Percentiles rank a stretch among this genome's conserved stretches.
phyloP scores from a whole-genome alignment of 2,888 invertebrate genomes.

The Plusia festucae region DNA sequence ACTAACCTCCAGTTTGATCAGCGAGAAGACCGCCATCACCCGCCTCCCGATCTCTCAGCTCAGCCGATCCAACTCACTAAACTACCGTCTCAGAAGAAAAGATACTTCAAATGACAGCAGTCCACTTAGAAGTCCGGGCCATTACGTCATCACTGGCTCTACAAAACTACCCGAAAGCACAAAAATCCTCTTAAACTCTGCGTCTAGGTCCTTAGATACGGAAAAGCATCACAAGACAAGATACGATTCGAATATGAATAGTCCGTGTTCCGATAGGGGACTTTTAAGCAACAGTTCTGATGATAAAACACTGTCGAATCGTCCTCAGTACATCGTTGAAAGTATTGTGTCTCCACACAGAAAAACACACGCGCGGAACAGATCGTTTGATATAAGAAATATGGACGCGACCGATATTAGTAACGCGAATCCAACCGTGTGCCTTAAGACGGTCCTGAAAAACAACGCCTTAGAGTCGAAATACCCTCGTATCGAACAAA shows the following conservation, averaged over 20 bases:
- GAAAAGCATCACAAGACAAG: slow-evolving; percentile 71
- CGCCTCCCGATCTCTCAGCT: slow-evolving; percentile 84
- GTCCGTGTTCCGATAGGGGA: slow-evolving; percentile 79
- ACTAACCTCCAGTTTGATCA: slow-evolving; percentile 82
- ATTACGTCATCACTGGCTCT: slow-evolving; percentile 86
- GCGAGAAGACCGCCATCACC: slow-evolving; percentile 83
- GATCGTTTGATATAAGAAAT: slow-evolving; percentile 86
- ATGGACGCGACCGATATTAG: slow-evolving; percentile 77
- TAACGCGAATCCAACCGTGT: slow-evolving; percentile 77
- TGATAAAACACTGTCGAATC: slow-evolving; percentile 83
- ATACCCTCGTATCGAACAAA: slow-evolving; percentile 82
- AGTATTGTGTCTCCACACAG: slow-evolving; percentile 82
- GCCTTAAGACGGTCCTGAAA: slow-evolving; percentile 82
- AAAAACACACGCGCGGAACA: slow-evolving; percentile 87
- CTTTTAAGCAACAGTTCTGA: slow-evolving; percentile 83
- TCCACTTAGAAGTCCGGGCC: slow-evolving; percentile 83
- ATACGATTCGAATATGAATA: slow-evolving; percentile 85
- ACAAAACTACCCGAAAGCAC: slow-evolving; percentile 76
- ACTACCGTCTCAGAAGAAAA: slow-evolving; percentile 82
- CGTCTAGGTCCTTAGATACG: slow-evolving; percentile 81
- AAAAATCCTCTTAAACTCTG: slow-evolving; percentile 76
- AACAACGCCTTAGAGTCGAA: slow-evolving; percentile 82
- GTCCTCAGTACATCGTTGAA: slow-evolving; percentile 79
- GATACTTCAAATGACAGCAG: slow-evolving; percentile 81
- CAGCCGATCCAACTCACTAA: slow-evolving; percentile 84